phyloP scores from a whole-genome alignment of 2,113 vertebrate genomes.

The Toxotes jaculatrix region DNA sequence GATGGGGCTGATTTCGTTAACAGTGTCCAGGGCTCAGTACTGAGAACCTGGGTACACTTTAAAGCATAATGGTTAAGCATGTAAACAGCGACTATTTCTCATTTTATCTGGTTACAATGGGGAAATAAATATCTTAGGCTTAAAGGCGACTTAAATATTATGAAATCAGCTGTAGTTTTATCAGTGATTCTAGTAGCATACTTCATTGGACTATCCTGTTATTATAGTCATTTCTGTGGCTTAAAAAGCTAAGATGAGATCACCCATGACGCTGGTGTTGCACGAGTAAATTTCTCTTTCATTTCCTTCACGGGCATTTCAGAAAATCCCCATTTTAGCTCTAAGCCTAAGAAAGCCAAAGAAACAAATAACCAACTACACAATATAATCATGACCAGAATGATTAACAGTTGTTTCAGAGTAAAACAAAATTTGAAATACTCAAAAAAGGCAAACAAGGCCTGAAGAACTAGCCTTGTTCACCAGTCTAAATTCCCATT shows the following conservation, averaged over 20 bases:
- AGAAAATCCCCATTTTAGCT: not conserved
- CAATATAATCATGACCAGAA: not conserved
- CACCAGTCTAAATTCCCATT: not conserved
- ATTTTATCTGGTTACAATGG: not conserved
- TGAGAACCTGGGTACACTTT: not conserved
- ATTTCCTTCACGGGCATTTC: constrained; percentile 6
- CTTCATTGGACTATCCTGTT: not conserved
- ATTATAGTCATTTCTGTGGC: not conserved
- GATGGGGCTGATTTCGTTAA: not conserved
- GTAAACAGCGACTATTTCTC: not conserved
- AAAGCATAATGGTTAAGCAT: not conserved
- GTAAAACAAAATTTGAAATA: no score
- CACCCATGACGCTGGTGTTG: not conserved
- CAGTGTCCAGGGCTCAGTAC: not conserved
- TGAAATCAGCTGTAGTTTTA: not conserved
- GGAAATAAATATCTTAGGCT: not conserved
- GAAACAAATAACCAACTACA: not conserved
- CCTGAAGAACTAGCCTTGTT: not conserved
- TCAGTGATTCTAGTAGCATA: not conserved
- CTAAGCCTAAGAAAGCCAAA: not conserved
- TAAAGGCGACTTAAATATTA: not conserved
- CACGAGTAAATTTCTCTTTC: not conserved
- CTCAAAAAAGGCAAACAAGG: not conserved
- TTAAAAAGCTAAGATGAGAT: constrained; percentile 6
- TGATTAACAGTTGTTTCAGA: not conserved